A percentile compares a stretch with the other conserved stretches of the same genome.
These are phyloP conservation scores for Balaenoptera acutorostrata DNA, from an alignment of 2,113 vertebrate genomes.

Conservation along the genomic window DNA sequence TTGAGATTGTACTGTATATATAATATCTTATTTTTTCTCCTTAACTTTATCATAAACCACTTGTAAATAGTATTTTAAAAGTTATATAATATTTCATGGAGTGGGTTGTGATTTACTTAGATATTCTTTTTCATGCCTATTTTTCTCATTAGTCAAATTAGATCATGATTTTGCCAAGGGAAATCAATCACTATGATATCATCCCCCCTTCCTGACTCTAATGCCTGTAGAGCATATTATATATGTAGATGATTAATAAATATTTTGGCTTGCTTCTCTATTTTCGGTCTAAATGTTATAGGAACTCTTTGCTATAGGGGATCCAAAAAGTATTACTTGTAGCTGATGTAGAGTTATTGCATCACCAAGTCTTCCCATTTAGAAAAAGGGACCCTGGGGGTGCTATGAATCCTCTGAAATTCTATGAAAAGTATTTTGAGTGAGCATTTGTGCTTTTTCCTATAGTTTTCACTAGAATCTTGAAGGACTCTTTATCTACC, in stretches of 20 bases:
- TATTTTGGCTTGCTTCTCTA: neutral
- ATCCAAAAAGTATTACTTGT: neutral
- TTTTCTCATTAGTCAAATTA: neutral
- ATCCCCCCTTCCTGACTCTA: neutral
- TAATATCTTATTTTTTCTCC: neutral
- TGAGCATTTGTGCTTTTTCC: constrained; percentile 3
- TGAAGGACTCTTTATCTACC: neutral
- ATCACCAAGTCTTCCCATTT: neutral
- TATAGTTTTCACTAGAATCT: neutral
- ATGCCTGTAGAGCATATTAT: neutral
- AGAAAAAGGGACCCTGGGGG: neutral
- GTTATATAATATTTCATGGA: neutral
- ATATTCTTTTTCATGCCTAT: neutral
- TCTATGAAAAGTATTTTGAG: neutral
- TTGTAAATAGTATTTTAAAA: constrained; percentile 6
- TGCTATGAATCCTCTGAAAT: neutral
- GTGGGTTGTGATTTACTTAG: neutral
- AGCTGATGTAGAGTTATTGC: neutral
- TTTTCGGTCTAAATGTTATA: neutral
- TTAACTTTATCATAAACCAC: neutral
- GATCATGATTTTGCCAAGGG: neutral
- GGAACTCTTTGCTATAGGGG: neutral
- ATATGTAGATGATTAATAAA: neutral
- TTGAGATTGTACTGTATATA: neutral
- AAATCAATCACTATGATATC: neutral